Base-by-base conservation (phyloP, 2,113 vertebrate genomes). In the Halcyon senegalensis region DNA sequence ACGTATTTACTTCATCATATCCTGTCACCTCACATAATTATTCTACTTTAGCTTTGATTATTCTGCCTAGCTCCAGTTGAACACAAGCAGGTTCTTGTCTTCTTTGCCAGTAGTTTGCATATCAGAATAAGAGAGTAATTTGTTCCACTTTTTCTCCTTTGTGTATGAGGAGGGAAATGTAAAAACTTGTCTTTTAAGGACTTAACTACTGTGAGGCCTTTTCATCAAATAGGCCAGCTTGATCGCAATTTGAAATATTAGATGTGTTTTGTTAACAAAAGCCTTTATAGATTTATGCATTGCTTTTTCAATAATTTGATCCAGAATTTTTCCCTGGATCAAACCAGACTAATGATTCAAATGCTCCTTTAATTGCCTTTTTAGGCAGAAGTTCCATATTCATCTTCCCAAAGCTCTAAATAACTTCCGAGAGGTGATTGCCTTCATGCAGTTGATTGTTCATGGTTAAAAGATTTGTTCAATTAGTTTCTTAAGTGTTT, bases 101-200 rank as follows among this genome's bases (percentile, higher is more conserved):
- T 27, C 8, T 48, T 10, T 51, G 44, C 19, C n/a, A 46, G 30
- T 27, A 43, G 9, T 60, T 60, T 74, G 23, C 68, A 43, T 31
- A 53, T 13, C 51, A 35, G 25, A 74, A 35, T 44, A 90, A 25
- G 20, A 58, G 31, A 76, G 67, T 48, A 83, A 53, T 35, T 51
- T 43, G 6, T 62, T 39, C 68, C 33, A 77, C 28, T 31, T 60
- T 46, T 89, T 88, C 44, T 90, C 7, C 59, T 83, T 68, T 80
- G 27, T 2, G 1, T 43, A 44, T 0, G 0, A 31, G 33, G 76
- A 84, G 21, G 25, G 3, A 76, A 76, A 72, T 1, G 1, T 9
- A 21, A 39, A 39, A 87, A 87, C 10, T 81, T 86, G 21, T n/a
- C n/a, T 89, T 84, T 62, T 69, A 91, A 84, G 68, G 41, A n/a